Evolutionary conservation across 2,888 invertebrate species (phyloP), one percentile per base, ranked within the genome.

Genomic region (Melinaea marsaeus): DNA sequence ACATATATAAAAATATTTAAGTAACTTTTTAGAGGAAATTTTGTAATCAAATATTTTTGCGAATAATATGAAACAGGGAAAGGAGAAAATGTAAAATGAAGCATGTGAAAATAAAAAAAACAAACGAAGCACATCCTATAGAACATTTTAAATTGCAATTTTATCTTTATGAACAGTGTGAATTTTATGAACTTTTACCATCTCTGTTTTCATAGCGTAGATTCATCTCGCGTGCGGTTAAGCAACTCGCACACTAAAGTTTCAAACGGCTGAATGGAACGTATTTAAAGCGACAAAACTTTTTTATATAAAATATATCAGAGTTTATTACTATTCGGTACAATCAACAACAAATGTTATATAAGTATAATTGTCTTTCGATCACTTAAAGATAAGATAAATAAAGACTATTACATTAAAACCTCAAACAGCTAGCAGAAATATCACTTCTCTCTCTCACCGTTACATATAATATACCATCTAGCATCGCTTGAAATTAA

Each of bases 171-270:
- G 51, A 51, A 51, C 32, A 51, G 51, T 51, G 51, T 6, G 51
- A 55, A 37, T 51, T 48, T 35, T 32, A 48, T 37, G 7, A 61
- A 56, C 22, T 56, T 55, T 61, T 56, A 56, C 56, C 60, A 61
- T 56, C 45, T 60, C 60, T 48, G 35, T 61, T 61, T 56, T 56
- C 47, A 56, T 55, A 56, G 60, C 45, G n/a, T 13, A 47, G 56
- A 55, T 61, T 47, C 55, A 60, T 60, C 55, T 33, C 11, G 61
- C 56, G 61, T 55, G 47, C 56, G 61, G 56, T 61, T 51, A 51
- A 51, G 51, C 51, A 51, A 51, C 32, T 32, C 51, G 9, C 51
- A 51, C 22, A 51, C 22, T 3, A 51, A 51, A 51, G 51, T 51
- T 51, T 51, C 32, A 51, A 51, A 51, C 51, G 51, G 32, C 9